phyloP scores from a whole-genome alignment of 2,113 vertebrate species.

The Otolemur garnettii region DNA sequence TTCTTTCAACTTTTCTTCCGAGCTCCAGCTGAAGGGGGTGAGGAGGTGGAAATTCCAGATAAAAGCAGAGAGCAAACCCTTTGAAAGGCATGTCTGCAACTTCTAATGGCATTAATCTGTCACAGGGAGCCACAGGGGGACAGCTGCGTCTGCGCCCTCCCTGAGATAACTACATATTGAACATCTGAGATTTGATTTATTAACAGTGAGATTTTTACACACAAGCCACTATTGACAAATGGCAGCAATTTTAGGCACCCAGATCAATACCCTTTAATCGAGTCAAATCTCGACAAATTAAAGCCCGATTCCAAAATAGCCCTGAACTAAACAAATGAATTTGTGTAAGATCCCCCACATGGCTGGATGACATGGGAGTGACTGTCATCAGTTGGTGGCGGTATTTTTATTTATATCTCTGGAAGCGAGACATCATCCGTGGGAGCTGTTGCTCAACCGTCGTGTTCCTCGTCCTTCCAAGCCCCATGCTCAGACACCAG shows the following conservation, averaged over 20 bases:
- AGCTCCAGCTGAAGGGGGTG: not conserved
- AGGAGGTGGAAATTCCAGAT: fast-evolving
- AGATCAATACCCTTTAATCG: conserved; percentile 87
- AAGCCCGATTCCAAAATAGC: conserved; percentile 71
- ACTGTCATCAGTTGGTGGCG: fast-evolving
- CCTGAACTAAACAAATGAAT: conserved; percentile 65
- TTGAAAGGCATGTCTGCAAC: not conserved
- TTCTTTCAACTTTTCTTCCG: not conserved
- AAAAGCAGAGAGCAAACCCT: not conserved
- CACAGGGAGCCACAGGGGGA: conserved; percentile 67
- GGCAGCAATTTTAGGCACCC: conserved; percentile 79
- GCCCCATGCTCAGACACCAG: fast-evolving
- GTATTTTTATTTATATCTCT: not conserved
- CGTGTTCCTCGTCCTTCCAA: too few species aligned
- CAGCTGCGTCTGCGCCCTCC: conserved; percentile 24
- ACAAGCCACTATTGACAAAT: conserved; percentile 84
- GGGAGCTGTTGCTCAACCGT: fast-evolving
- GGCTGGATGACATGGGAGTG: not conserved
- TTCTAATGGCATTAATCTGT: conserved; percentile 75
- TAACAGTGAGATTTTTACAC: conserved; percentile 77
- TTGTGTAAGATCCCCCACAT: not conserved
- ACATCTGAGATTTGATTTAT: conserved; percentile 80
- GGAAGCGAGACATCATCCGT: fast-evolving
- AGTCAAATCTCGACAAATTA: conserved; percentile 85
- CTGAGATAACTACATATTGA: conserved; percentile 59